These are phyloP conservation scores for Eleutherodactylus coqui DNA, from an alignment of 2,797 vertebrate genomes.

Conservation along the genomic window DNA sequence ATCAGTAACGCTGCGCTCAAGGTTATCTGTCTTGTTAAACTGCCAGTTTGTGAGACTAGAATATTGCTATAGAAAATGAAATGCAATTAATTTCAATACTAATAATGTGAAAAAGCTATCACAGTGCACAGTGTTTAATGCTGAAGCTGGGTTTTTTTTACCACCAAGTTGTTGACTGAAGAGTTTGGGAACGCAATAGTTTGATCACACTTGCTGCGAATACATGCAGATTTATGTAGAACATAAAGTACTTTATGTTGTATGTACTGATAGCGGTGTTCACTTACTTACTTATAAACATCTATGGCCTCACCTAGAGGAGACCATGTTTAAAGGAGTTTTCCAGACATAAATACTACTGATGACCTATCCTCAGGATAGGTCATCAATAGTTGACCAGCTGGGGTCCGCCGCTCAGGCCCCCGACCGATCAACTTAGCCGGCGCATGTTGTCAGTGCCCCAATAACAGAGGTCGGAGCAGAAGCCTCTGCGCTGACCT, in stretches of 20 bases:
- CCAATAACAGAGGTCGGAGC: no score
- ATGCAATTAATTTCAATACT: background rate
- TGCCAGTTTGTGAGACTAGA: background rate
- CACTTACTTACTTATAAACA: background rate
- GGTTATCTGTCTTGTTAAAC: conserved; percentile 7
- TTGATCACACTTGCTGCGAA: background rate
- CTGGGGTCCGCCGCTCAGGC: no score
- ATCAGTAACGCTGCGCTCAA: background rate
- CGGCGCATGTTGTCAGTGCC: no score
- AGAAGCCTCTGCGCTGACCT: no score
- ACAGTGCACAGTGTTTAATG: background rate
- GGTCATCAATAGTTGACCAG: no score
- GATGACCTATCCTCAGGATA: no score
- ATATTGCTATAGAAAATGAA: background rate
- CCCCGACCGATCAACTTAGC: no score
- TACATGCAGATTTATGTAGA: background rate
- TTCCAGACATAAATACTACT: no score
- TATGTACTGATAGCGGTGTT: background rate
- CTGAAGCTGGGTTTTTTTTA: background rate
- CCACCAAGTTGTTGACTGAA: background rate
- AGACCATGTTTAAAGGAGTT: no score
- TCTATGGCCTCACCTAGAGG: background rate
- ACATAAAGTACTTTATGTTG: background rate
- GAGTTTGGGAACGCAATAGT: background rate
- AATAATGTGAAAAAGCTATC: background rate